Percentiles rank a stretch among this genome's conserved stretches.
Conservation (phyloP, 2,113 vertebrate genomes). For the Atractosteus spatula region DNA sequence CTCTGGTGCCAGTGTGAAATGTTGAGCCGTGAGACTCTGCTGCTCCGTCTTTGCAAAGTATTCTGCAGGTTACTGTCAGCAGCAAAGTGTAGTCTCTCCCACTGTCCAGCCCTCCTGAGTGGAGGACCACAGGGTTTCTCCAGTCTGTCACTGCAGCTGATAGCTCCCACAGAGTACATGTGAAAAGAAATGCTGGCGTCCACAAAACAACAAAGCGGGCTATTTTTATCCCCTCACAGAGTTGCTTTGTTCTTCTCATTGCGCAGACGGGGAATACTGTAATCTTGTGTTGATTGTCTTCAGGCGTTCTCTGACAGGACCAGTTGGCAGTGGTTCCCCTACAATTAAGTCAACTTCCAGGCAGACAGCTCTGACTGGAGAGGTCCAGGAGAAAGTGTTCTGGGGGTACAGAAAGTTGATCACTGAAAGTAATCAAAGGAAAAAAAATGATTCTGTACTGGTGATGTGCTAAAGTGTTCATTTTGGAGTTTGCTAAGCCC, state of each 20-base stretch:
- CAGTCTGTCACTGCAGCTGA: too few species aligned
- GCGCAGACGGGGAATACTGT: slow-evolving; percentile 28
- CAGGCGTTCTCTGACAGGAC: slow-evolving; percentile 30
- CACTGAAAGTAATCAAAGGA: too few species aligned
- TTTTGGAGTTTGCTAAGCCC: too few species aligned
- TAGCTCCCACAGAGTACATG: not conserved
- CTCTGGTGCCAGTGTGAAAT: too few species aligned
- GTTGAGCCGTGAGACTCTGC: too few species aligned
- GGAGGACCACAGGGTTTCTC: too few species aligned
- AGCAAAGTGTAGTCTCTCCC: too few species aligned
- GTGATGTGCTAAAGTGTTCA: too few species aligned
- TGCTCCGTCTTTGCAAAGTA: too few species aligned
- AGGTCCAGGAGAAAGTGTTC: slow-evolving; percentile 23
- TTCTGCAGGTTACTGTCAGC: too few species aligned
- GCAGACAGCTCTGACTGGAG: slow-evolving; percentile 19
- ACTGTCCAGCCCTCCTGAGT: too few species aligned
- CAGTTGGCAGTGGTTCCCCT: slow-evolving; percentile 31
- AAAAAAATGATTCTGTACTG: too few species aligned
- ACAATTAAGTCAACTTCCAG: slow-evolving; percentile 40
- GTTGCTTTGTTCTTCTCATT: slow-evolving; percentile 30
- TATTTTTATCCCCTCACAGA: slow-evolving; percentile 34
- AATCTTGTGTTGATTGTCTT: slow-evolving; percentile 31
- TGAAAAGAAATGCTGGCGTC: slow-evolving; percentile 27
- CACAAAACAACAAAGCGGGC: slow-evolving; percentile 29
- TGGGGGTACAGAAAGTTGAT: not conserved